Evolutionary conservation across 2,113 vertebrate species (phyloP).

Genomic region (Pipa parva): DNA sequence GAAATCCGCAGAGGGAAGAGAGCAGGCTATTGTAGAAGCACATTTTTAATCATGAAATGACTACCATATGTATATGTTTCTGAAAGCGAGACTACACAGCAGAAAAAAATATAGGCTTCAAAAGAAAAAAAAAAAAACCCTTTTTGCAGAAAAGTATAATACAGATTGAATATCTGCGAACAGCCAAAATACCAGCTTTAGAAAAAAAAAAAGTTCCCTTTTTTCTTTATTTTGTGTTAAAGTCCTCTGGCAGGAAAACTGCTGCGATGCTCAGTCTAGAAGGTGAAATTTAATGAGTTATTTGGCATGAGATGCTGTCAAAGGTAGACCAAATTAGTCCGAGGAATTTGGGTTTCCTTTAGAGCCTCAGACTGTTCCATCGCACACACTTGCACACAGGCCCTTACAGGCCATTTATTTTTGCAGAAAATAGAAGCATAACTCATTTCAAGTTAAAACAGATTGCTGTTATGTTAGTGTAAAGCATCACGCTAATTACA

Average conservation of each 20-base stretch:
- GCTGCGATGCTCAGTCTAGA: slow-evolving; percentile 12
- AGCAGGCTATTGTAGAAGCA: slow-evolving; percentile 36
- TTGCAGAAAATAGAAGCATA: neutral
- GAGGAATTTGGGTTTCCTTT: slow-evolving; percentile 8
- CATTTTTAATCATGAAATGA: slow-evolving; percentile 41
- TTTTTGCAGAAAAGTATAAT: slow-evolving; percentile 1
- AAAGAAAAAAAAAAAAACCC: slow-evolving; percentile 12
- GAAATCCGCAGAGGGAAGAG: slow-evolving; percentile 33
- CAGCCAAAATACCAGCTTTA: neutral
- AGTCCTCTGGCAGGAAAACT: slow-evolving; percentile 2
- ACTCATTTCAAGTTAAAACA: neutral
- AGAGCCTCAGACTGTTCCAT: neutral
- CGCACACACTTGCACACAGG: neutral
- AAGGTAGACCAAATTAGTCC: slow-evolving; percentile 7
- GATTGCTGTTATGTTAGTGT: neutral
- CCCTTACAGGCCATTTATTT: neutral
- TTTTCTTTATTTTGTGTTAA: slow-evolving; percentile 3
- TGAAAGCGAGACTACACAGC: slow-evolving; percentile 5
- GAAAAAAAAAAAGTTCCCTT: neutral
- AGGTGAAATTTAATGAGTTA: slow-evolving; percentile 20
- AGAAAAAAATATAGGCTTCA: neutral
- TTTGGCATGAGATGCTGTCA: slow-evolving; percentile 16
- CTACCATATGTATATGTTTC: slow-evolving; percentile 38
- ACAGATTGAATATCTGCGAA: neutral
- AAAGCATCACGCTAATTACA: neutral